Percentiles rank a stretch among this genome's conserved stretches.
Conservation (phyloP, 2,888 invertebrate genomes). For the Choreutis nemorana region DNA sequence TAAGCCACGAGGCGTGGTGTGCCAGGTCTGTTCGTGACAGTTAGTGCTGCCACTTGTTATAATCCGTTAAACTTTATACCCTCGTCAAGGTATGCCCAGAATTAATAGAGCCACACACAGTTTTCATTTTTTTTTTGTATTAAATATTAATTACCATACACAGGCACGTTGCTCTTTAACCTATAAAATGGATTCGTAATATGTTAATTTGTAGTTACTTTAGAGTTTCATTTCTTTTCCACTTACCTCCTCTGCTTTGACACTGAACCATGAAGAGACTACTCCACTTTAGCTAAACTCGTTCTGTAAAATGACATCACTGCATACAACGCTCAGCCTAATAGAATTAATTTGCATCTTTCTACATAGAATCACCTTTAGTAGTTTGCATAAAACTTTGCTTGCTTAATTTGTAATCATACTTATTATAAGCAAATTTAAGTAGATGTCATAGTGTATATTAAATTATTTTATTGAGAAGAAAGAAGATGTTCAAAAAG, state of each 20-base stretch:
- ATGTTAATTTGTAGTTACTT: too few relatives aligned
- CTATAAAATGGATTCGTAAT: too few relatives aligned
- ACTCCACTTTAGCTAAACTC: constrained; percentile 18
- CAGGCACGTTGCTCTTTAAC: too few relatives aligned
- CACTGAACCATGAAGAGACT: too few relatives aligned
- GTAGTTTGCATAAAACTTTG: constrained; percentile 38
- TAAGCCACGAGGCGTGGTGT: constrained; percentile 60
- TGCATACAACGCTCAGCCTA: constrained; percentile 42
- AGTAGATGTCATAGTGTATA: too few relatives aligned
- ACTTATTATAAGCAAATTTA: neutral
- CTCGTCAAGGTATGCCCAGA: constrained; percentile 57
- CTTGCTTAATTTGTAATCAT: constrained; percentile 18
- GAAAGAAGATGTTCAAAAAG: too few relatives aligned
- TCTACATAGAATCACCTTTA: constrained; percentile 37
- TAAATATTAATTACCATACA: too few relatives aligned
- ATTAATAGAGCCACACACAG: too few relatives aligned
- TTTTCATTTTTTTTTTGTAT: too few relatives aligned
- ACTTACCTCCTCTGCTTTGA: too few relatives aligned
- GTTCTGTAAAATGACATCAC: constrained; percentile 32
- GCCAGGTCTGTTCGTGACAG: constrained; percentile 60
- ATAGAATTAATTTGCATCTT: constrained; percentile 50
- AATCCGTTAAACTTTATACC: constrained; percentile 62
- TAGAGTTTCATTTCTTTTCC: too few relatives aligned
- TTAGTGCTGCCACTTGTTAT: constrained; percentile 64
- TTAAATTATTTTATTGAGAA: too few relatives aligned